These are phyloP conservation scores for Chaetodon trifasciatus DNA, from an alignment of 2,797 vertebrate species.

Conservation along the genomic window DNA sequence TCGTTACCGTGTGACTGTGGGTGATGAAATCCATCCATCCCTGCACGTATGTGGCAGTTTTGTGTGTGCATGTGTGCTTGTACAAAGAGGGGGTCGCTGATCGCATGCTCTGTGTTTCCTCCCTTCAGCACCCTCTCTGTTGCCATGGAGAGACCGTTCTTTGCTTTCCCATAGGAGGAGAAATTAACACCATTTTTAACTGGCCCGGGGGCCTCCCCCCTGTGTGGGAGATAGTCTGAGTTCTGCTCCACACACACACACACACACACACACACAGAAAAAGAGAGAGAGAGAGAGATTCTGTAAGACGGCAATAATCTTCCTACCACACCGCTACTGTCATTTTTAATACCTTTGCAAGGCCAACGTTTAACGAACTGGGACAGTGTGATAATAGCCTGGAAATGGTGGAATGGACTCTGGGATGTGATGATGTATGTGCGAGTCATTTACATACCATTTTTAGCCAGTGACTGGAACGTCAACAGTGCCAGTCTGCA, in stretches of 20 bases:
- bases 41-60: slow-evolving; percentile 48
- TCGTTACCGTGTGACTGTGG: slow-evolving; percentile 22
- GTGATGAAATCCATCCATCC: slow-evolving; percentile 47
- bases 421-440: slow-evolving; percentile 66
- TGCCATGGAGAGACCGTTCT: slow-evolving; percentile 90
- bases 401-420: slow-evolving; percentile 63
- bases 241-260: slow-evolving; percentile 71
- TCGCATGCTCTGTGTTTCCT: slow-evolving; percentile 85
- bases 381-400: slow-evolving; percentile 68
- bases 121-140: slow-evolving; percentile 88
- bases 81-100: slow-evolving; percentile 85
- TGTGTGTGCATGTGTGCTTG: slow-evolving; percentile 60
- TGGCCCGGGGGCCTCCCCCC: slow-evolving; percentile 87
- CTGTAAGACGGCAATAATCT: slow-evolving; percentile 76
- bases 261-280: slow-evolving; percentile 52
- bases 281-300: slow-evolving; percentile 42
- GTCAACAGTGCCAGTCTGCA: slow-evolving; percentile 64
- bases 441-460: slow-evolving; percentile 65
- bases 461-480: slow-evolving; percentile 70
- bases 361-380: slow-evolving; percentile 74
- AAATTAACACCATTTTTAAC: slow-evolving; percentile 92
- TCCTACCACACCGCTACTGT: slow-evolving; percentile 67
- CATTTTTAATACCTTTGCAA: slow-evolving; percentile 75
- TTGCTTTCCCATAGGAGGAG: slow-evolving; percentile 89
- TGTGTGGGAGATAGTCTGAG: slow-evolving; percentile 84